These are phyloP conservation scores for Nycticebus coucang DNA, from an alignment of 2,113 vertebrate genomes.

Conservation along the genomic window DNA sequence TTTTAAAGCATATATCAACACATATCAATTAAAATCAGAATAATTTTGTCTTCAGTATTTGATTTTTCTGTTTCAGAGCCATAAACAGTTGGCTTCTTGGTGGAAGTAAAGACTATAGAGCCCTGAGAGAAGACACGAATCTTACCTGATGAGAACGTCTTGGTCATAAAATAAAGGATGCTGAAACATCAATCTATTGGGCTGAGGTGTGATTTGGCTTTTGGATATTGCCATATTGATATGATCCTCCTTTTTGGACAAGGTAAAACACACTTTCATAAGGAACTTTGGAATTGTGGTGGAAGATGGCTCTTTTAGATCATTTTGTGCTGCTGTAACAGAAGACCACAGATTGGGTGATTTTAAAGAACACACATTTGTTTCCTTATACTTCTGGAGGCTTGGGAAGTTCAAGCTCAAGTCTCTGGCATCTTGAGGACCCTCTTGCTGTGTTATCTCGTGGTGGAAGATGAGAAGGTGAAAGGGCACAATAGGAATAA, in stretches of 20 bases:
- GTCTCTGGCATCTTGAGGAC: neutral
- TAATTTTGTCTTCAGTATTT: slow-evolving; percentile 54
- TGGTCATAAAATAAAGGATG: neutral
- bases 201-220: neutral
- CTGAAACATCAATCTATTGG: neutral
- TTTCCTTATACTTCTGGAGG: neutral
- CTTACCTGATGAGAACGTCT: neutral
- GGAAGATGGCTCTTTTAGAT: neutral
- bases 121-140: neutral
- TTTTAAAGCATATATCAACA: neutral
- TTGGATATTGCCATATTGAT: neutral
- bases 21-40: slow-evolving; percentile 1
- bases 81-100: neutral
- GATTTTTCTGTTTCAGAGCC: neutral
- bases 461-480: neutral
- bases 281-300: neutral
- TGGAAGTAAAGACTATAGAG: neutral
- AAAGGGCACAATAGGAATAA: neutral
- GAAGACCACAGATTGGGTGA: neutral
- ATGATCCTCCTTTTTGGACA: neutral
- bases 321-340: neutral
- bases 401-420: neutral
- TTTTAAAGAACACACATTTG: neutral
- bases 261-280: neutral
- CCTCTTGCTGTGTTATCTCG: neutral